Conservation (phyloP, 2,888 invertebrate genomes). For the Cryptosula pallasiana region DNA sequence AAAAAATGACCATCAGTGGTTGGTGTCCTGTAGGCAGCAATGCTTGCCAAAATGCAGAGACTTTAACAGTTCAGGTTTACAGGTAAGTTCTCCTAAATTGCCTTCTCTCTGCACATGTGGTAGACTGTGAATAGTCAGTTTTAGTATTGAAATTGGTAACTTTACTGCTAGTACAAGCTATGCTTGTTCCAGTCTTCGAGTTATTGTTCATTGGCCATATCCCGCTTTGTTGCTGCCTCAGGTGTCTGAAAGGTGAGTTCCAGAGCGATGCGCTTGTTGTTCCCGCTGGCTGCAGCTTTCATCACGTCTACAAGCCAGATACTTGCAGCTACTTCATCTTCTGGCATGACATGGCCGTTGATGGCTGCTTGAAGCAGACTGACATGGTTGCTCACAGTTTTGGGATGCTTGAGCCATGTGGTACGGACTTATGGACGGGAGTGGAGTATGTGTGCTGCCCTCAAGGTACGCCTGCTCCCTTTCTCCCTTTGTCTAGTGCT, state of each 20-base stretch:
- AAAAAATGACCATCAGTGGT: conserved; percentile 85
- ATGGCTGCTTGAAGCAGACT: conserved; percentile 72
- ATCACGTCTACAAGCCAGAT: conserved; percentile 95
- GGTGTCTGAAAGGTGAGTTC: conserved; percentile 81
- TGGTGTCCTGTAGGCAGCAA: conserved; percentile 66
- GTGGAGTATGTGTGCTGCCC: conserved; percentile 99
- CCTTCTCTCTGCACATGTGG: too few relatives aligned
- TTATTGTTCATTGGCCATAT: too few relatives aligned
- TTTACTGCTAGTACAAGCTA: too few relatives aligned
- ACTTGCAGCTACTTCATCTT: conserved; percentile 89
- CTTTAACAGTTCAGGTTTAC: not conserved
- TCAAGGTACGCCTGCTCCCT: conserved; percentile 40
- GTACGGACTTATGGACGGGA: conserved; percentile 92
- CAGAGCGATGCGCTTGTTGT: conserved; percentile 97
- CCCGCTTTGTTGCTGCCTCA: too few relatives aligned
- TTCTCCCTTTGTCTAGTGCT: not conserved
- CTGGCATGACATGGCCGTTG: conserved; percentile 68
- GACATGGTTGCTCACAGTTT: conserved; percentile 81
- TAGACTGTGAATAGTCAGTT: too few relatives aligned
- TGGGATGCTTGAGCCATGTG: conserved; percentile 95
- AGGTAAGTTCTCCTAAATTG: too few relatives aligned
- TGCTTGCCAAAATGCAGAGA: not conserved
- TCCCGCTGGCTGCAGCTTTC: conserved; percentile 95
- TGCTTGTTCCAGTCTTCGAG: too few relatives aligned
- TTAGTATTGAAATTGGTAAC: too few relatives aligned